These are phyloP conservation scores for Seriola aureovittata DNA, from an alignment of 2,113 vertebrate genomes.

Conservation along the genomic window DNA sequence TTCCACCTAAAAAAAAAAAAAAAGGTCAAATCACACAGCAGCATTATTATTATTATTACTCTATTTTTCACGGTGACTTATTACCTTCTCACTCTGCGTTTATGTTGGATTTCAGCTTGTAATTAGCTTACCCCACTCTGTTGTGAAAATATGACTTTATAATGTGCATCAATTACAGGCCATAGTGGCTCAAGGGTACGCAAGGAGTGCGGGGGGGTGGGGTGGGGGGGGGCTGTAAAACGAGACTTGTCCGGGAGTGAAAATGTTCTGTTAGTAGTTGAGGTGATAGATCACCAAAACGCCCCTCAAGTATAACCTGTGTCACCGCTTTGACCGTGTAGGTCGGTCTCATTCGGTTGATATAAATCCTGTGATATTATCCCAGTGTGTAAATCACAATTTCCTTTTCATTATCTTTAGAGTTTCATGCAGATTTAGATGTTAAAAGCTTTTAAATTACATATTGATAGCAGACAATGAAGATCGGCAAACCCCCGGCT, in stretches of 20 bases:
- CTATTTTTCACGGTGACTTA: conserved; percentile 32
- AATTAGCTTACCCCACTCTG: conserved; percentile 38
- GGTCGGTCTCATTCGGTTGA: background rate
- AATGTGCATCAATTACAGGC: conserved; percentile 39
- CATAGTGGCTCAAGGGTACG: conserved; percentile 26
- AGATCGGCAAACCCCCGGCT: background rate
- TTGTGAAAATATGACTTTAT: conserved; percentile 40
- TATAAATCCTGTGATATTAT: background rate
- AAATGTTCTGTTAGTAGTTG: background rate
- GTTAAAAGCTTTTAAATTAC: background rate
- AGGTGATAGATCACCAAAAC: conserved; percentile 7
- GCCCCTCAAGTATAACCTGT: background rate
- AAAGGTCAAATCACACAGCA: conserved; percentile 10
- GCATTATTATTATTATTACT: background rate
- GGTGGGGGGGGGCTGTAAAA: background rate
- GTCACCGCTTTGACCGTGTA: background rate
- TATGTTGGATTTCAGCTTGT: conserved; percentile 22
- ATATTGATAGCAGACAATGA: background rate
- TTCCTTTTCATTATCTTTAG: background rate
- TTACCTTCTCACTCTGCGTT: conserved; percentile 32
- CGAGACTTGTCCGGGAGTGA: background rate
- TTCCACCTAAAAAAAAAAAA: background rate
- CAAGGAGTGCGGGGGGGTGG: background rate
- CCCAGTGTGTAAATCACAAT: background rate
- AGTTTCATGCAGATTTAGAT: background rate